Evolutionary conservation across 2,797 vertebrate genomes (phyloP), one percentile per base, ranked within the genome.

Genomic region (Lagodon rhomboides): DNA sequence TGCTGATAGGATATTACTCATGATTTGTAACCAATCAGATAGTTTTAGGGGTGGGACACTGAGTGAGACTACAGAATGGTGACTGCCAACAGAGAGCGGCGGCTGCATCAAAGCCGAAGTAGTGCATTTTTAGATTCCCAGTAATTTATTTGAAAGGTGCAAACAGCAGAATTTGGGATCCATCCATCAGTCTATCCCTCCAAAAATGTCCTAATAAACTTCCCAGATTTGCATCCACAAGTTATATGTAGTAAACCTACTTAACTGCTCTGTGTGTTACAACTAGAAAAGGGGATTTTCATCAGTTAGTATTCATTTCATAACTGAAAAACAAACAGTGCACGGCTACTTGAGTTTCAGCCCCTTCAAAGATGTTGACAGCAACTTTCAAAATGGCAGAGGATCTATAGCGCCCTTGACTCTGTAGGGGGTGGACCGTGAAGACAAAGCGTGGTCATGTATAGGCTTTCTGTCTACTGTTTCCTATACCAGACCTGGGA

Each of bases 361-460:
- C 54, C 44, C 53, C 61, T 49, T 77, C n/a, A 44, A 60, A 56
- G 59, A 64, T 2, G 60, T 2, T 79, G 72, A 89, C 65, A 83
- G 62, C 22, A 53, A 13, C 82, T 83, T 79, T 85, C 68, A 85
- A 46, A 59, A 27, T 61, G 63, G 63, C 68, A 73, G 44, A 41
- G 64, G 77, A 87, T 66, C 75, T 68, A 53, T 18, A 8, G 58
- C 13, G 1, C 43, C 27, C 43, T 68, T 73, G 25, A 75, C 85
- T 82, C 61, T 53, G 82, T 16, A 76, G 68, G 78, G 70, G 68
- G 72, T 53, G 50, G n/a, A 46, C 20, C 25, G 18, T 34, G 67
- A 70, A n/a, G 58, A 85, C 87, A 79, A 62, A 83, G 70, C 12
- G 0, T 44, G 77, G 80, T 85, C 84, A 92, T 46, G 81, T 77